phyloP scores from a whole-genome alignment of 2,888 invertebrate species.

The Macrophya annulata region DNA sequence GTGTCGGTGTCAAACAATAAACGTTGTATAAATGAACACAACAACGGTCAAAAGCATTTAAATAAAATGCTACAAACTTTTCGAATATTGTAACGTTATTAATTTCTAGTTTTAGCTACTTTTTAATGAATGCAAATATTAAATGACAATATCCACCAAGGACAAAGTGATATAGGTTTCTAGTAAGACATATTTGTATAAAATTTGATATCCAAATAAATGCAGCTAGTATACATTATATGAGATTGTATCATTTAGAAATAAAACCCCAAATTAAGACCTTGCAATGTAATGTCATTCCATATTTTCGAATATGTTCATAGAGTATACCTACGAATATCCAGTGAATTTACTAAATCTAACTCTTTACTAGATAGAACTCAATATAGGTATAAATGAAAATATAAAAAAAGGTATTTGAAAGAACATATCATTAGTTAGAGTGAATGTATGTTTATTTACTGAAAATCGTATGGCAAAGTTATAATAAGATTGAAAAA shows the following conservation, averaged over 20 bases:
- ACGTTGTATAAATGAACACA: neutral
- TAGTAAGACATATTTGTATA: neutral
- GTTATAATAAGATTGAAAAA: constrained; percentile 40
- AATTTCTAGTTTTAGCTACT: neutral
- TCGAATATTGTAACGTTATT: neutral
- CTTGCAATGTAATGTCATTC: neutral
- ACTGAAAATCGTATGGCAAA: constrained; percentile 22
- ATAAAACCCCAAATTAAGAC: neutral
- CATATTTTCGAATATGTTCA: neutral
- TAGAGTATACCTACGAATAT: neutral
- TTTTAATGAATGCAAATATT: neutral
- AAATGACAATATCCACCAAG: neutral
- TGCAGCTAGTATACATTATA: neutral
- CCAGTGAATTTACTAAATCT: neutral
- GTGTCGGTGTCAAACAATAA: neutral
- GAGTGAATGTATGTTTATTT: constrained; percentile 42
- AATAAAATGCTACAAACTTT: neutral
- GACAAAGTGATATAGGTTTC: neutral
- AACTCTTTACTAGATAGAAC: too few relatives aligned
- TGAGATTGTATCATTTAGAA: neutral
- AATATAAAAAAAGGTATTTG: neutral
- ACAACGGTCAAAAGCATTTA: neutral
- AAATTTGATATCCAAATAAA: neutral
- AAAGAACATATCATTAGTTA: neutral
- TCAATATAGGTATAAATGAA: neutral